Evolutionary conservation across 2,797 vertebrate genomes (phyloP).

Genomic region (Mastacembelus armatus): DNA sequence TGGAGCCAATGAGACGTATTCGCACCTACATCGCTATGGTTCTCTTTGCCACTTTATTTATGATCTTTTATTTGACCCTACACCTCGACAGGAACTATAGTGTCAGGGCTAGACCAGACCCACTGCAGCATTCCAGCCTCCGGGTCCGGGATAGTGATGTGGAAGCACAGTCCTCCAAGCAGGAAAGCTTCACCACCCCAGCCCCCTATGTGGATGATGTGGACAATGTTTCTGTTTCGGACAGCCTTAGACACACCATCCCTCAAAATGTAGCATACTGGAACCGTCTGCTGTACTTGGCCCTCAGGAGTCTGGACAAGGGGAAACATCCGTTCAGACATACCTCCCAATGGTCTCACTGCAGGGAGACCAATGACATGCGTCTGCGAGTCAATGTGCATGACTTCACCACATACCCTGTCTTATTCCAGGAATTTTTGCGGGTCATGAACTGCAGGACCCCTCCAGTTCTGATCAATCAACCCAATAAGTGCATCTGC

Average conservation of each 20-base stretch:
- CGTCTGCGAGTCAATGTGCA: slow-evolving; percentile 74
- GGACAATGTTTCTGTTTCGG: slow-evolving; percentile 48
- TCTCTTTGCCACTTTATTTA: slow-evolving; percentile 38
- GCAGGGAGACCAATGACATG: slow-evolving; percentile 58
- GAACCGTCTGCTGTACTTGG: slow-evolving; percentile 83
- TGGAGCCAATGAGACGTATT: slow-evolving; percentile 50
- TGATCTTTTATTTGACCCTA: slow-evolving; percentile 62
- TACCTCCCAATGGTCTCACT: slow-evolving; percentile 24
- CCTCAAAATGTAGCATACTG: slow-evolving; percentile 82
- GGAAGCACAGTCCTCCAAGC: not conserved
- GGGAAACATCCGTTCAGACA: not conserved
- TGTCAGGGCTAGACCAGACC: not conserved
- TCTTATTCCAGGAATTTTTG: slow-evolving; percentile 81
- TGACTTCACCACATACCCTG: slow-evolving; percentile 79
- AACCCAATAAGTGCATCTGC: slow-evolving; percentile 77
- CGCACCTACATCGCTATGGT: slow-evolving; percentile 33
- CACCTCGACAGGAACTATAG: slow-evolving; percentile 3
- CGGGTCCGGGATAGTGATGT: not conserved
- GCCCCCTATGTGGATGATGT: not conserved
- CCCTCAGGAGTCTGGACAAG: slow-evolving; percentile 59
- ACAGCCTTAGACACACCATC: slow-evolving; percentile 54
- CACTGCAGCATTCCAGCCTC: fast-evolving
- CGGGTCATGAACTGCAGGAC: slow-evolving; percentile 81
- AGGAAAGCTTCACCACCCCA: fast-evolving
- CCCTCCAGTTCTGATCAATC: slow-evolving; percentile 77